Evolutionary conservation across 2,797 vertebrate genomes (phyloP).

Genomic region (Sitta carolinensis): DNA sequence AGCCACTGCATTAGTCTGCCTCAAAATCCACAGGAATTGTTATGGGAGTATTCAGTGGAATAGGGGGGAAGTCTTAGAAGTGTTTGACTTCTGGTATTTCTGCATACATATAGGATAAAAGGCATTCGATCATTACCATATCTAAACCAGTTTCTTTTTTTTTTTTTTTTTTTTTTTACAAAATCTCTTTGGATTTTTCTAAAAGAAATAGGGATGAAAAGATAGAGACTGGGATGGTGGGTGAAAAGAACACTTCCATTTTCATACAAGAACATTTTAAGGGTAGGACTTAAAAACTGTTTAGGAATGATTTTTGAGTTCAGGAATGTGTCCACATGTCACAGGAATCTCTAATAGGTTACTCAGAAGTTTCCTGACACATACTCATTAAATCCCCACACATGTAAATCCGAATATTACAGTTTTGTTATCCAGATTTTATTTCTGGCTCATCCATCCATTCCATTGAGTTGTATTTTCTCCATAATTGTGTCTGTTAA

Average conservation of each 20-base stretch:
- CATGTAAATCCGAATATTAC: not conserved
- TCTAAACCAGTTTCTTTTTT: constrained; percentile 55
- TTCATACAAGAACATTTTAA: not conserved
- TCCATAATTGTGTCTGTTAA: not conserved
- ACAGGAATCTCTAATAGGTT: not conserved
- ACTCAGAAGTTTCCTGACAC: not conserved
- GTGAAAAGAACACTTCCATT: constrained; percentile 35
- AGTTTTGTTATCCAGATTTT: not conserved
- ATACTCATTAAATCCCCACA: not conserved
- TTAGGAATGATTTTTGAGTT: constrained; percentile 23
- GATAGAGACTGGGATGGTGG: not conserved
- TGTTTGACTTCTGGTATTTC: constrained; percentile 68
- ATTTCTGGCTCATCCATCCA: not conserved
- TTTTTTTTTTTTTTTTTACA: constrained; percentile 49
- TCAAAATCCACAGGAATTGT: constrained; percentile 52
- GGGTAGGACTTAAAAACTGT: not conserved
- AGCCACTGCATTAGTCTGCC: constrained; percentile 32
- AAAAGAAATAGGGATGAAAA: constrained; percentile 32
- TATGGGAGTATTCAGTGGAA: constrained; percentile 46
- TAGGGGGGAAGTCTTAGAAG: constrained; percentile 33
- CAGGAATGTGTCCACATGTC: not conserved
- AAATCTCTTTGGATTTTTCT: constrained; percentile 58
- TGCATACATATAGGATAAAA: constrained; percentile 68
- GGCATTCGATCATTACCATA: constrained; percentile 66
- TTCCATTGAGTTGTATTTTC: not conserved